These are phyloP conservation scores for Rhinichthys osculus DNA, from an alignment of 2,797 vertebrate genomes.

Conservation along the genomic window DNA sequence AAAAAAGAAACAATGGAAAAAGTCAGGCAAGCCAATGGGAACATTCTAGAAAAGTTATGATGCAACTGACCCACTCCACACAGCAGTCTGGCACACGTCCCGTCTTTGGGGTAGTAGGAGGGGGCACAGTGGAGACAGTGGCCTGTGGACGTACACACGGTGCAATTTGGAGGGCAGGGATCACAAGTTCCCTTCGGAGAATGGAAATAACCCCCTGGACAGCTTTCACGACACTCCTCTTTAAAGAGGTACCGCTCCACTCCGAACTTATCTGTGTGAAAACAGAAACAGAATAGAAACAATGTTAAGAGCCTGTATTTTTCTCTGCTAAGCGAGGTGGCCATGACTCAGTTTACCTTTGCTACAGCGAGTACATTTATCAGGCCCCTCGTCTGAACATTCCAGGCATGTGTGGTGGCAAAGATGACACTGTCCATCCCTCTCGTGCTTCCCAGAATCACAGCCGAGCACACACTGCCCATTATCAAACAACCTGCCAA, in stretches of 20 bases:
- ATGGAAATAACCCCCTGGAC: conserved; percentile 82
- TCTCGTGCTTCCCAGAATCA: conserved; percentile 78
- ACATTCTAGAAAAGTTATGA: conserved; percentile 13
- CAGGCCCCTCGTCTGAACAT: conserved; percentile 84
- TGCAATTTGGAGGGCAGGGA: conserved; percentile 80
- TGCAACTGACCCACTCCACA: conserved; percentile 82
- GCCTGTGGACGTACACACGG: conserved; percentile 73
- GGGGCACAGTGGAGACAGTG: conserved; percentile 80
- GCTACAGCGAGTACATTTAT: conserved; percentile 85
- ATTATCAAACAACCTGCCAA: conserved; percentile 82
- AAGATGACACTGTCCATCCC: conserved; percentile 77
- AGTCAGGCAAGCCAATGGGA: conserved; percentile 11
- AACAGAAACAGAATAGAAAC: neutral
- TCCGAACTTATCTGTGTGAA: conserved; percentile 79
- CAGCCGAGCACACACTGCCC: conserved; percentile 82
- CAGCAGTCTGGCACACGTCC: conserved; percentile 76
- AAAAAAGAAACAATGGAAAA: neutral
- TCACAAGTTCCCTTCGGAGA: conserved; percentile 73
- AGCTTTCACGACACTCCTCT: conserved; percentile 82
- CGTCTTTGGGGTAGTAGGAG: conserved; percentile 74
- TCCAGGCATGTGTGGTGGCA: conserved; percentile 89
- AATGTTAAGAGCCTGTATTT: neutral
- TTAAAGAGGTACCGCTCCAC: conserved; percentile 77
- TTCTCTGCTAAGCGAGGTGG: neutral
- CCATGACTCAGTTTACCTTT: conserved; percentile 77